Evolutionary conservation across 2,113 vertebrate species (phyloP).

Genomic region (Misgurnus mizolepis): DNA sequence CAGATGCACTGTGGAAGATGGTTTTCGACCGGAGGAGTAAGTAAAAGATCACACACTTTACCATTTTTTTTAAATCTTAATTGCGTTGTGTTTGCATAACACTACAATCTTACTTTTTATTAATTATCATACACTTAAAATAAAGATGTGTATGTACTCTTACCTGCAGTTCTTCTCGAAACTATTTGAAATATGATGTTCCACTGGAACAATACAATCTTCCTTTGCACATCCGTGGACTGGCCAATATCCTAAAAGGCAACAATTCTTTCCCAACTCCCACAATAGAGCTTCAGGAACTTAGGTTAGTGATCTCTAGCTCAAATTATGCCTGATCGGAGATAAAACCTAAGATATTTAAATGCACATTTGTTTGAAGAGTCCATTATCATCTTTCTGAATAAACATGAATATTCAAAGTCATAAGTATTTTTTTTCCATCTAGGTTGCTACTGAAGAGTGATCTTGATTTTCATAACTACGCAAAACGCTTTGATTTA

Average conservation of each 20-base stretch:
- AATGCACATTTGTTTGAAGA: not conserved
- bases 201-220: not conserved
- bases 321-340: not conserved
- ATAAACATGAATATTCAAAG: not conserved
- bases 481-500: conserved; percentile 76
- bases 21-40: conserved; percentile 77
- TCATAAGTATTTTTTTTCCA: not conserved
- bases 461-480: conserved; percentile 74
- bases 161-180: conserved; percentile 49
- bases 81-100: no score
- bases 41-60: not conserved
- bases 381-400: not conserved
- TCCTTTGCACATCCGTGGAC: conserved; percentile 35
- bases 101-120: no score
- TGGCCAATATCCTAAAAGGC: conserved; percentile 54
- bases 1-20: conserved; percentile 69
- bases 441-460: conserved; percentile 69
- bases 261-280: not conserved
- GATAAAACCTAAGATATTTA: not conserved
- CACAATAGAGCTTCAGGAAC: not conserved
- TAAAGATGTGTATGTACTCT: not conserved
- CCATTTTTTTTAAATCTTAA: not conserved
- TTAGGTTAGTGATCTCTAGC: conserved; percentile 33
- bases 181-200: conserved; percentile 28
- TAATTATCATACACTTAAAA: no score